phyloP scores from a whole-genome alignment of 2,797 vertebrate genomes.

The Siniperca obscura region DNA sequence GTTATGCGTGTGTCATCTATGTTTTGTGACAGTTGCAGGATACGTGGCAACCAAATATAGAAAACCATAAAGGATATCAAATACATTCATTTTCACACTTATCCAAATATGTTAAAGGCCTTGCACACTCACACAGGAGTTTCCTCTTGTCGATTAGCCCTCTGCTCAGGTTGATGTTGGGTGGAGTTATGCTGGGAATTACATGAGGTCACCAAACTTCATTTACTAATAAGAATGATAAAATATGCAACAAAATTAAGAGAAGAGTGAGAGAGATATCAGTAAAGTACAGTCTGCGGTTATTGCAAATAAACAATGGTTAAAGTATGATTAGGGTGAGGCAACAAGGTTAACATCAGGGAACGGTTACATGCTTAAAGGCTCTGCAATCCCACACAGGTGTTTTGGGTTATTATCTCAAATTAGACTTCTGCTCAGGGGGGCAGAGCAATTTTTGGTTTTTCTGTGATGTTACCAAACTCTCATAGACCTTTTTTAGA shows the following conservation, averaged over 20 bases:
- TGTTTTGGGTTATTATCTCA: no score
- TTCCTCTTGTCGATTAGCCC: background rate
- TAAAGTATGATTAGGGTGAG: background rate
- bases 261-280: background rate
- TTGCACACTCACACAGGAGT: background rate
- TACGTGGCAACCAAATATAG: background rate
- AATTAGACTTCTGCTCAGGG: no score
- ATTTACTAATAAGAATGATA: background rate
- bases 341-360: background rate
- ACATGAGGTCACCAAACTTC: background rate
- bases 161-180: background rate
- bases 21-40: background rate
- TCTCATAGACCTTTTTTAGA: no score
- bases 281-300: background rate
- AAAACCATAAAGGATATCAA: background rate
- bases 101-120: slow-evolving; percentile 7
- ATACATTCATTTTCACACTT: background rate
- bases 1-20: no score
- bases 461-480: no score
- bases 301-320: background rate
- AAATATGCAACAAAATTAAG: background rate
- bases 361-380: no score
- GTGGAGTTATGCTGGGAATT: background rate
- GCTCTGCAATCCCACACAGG: no score
- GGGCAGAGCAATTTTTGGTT: no score